Evolutionary conservation across 2,888 invertebrate species (phyloP).

Genomic region (Cerastis leucographa): DNA sequence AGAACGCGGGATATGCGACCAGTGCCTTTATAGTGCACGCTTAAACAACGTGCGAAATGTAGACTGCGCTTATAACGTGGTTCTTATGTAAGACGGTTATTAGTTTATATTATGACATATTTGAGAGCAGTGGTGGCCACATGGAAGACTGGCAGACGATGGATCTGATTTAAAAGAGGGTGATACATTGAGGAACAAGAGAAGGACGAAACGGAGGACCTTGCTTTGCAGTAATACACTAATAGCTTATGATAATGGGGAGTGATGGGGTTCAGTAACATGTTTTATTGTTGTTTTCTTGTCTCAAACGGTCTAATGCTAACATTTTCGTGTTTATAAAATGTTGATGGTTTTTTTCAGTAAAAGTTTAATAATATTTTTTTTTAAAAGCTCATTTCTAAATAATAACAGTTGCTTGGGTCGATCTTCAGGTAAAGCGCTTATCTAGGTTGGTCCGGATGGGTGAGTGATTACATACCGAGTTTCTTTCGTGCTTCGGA

Average conservation of each 20-base stretch:
- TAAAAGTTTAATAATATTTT: not conserved
- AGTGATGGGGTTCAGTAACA: not conserved
- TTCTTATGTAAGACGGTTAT: constrained; percentile 54
- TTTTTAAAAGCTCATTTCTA: not conserved
- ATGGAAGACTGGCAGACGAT: not conserved
- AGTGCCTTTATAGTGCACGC: constrained; percentile 64
- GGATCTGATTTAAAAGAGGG: not conserved
- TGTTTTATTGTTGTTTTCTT: not conserved
- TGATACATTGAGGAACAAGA: no score
- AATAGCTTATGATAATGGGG: not conserved
- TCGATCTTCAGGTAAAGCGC: not conserved
- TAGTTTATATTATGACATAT: constrained; percentile 43
- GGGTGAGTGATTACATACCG: not conserved
- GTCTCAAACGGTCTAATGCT: no score
- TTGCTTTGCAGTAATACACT: not conserved
- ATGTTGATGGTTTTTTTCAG: not conserved
- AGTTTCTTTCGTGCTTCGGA: no score
- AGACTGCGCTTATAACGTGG: constrained; percentile 56
- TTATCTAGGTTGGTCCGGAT: not conserved
- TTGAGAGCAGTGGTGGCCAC: not conserved
- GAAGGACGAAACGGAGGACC: not conserved
- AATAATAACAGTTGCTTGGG: not conserved
- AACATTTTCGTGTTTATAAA: not conserved
- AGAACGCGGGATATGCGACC: constrained; percentile 59
- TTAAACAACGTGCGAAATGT: constrained; percentile 68